Evolutionary conservation across 2,113 vertebrate genomes (phyloP).

Genomic region (Noturus placidus): DNA sequence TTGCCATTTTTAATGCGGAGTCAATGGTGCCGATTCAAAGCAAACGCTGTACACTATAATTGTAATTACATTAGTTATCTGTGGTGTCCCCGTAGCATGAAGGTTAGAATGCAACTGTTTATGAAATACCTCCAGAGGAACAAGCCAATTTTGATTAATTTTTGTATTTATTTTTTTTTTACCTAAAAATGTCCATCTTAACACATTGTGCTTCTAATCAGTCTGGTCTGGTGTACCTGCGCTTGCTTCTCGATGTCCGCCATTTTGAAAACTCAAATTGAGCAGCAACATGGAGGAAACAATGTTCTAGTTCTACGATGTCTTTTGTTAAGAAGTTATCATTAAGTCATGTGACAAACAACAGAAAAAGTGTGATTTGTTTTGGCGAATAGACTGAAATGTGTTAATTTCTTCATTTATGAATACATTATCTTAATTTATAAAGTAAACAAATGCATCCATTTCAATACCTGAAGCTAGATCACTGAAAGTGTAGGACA

Average conservation of each 20-base stretch:
- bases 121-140: background rate
- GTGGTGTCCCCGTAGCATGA: background rate
- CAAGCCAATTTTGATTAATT: background rate
- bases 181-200: background rate
- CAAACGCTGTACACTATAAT: background rate
- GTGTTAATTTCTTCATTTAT: too few relatives aligned
- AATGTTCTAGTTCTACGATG: background rate
- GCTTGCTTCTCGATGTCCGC: background rate
- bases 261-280: background rate
- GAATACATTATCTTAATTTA: too few relatives aligned
- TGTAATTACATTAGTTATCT: background rate
- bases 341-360: too few relatives aligned
- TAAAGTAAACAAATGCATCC: too few relatives aligned
- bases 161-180: too few relatives aligned
- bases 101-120: background rate
- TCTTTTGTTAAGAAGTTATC: too few relatives aligned
- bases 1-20: background rate
- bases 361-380: too few relatives aligned
- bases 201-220: background rate
- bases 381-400: too few relatives aligned
- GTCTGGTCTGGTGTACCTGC: background rate
- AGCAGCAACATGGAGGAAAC: background rate
- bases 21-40: background rate
- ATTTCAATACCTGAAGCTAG: too few relatives aligned
- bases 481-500: too few relatives aligned